These are phyloP conservation scores for Pangasianodon gigas DNA, from an alignment of 2,113 vertebrate genomes.

Conservation along the genomic window DNA sequence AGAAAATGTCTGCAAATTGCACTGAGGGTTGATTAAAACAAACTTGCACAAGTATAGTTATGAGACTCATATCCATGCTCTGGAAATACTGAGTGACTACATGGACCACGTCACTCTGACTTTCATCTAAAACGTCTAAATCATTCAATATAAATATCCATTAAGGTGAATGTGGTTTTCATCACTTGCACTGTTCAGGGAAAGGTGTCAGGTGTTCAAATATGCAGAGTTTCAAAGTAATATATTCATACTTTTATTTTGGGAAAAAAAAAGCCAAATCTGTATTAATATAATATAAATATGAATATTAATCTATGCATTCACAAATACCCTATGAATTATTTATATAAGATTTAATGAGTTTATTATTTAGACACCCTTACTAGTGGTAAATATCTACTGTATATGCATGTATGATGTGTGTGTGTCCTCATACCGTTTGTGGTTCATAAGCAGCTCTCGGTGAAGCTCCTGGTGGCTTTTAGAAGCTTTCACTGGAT, in stretches of 20 bases:
- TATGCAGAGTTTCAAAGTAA: not conserved
- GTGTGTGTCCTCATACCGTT: slow-evolving; percentile 70
- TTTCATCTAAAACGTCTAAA: not conserved
- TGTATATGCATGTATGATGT: not conserved
- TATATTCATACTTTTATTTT: not conserved
- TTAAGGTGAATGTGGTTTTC: not conserved
- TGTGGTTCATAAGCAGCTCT: slow-evolving; percentile 88
- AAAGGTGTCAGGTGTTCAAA: not conserved
- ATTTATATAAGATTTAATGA: not conserved
- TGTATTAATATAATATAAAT: not conserved
- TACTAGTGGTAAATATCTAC: not conserved
- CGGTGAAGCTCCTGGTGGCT: slow-evolving; percentile 88
- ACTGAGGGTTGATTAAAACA: not conserved
- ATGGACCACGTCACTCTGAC: not conserved
- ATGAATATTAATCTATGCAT: not conserved
- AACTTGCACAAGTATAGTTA: not conserved
- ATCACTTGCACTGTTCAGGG: not conserved
- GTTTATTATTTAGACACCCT: not conserved
- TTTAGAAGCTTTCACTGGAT: slow-evolving; percentile 87
- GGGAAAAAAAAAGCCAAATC: not conserved
- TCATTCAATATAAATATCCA: not conserved
- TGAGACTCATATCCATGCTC: not conserved
- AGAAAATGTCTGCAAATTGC: not conserved
- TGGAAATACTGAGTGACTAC: not conserved
- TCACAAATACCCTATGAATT: not conserved